phyloP scores from a whole-genome alignment of 2,888 invertebrate genomes.

The Aradus depressus region DNA sequence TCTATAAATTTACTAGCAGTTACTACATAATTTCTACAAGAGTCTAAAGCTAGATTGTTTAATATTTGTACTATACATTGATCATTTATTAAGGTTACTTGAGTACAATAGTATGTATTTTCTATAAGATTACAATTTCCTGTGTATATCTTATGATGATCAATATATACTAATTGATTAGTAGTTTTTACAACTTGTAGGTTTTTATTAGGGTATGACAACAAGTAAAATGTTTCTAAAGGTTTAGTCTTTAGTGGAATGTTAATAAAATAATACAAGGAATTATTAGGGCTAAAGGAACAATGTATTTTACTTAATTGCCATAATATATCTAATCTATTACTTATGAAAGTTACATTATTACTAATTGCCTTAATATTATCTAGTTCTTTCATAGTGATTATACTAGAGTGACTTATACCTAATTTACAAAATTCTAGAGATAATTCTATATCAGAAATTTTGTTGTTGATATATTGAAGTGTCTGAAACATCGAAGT shows the following conservation, averaged over 20 bases:
- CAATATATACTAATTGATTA: too few species aligned
- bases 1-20: too few species aligned
- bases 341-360: slow-evolving; percentile 1
- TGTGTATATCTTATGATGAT: too few species aligned
- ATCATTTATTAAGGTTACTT: too few species aligned
- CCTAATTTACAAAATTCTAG: slow-evolving; percentile 6
- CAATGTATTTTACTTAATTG: not conserved
- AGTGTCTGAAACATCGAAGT: too few species aligned
- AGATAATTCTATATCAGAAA: not conserved
- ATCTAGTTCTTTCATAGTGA: not conserved
- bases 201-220: slow-evolving; percentile 3
- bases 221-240: slow-evolving; percentile 7
- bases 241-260: not conserved
- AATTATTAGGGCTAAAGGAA: not conserved
- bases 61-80: too few species aligned
- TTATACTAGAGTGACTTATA: too few species aligned
- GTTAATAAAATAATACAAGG: slow-evolving; percentile 5
- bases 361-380: not conserved
- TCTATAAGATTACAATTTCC: slow-evolving; percentile 1
- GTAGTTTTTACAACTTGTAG: not conserved
- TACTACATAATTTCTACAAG: too few species aligned
- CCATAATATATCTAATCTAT: slow-evolving; percentile 4
- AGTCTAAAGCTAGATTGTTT: too few species aligned
- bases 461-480: not conserved
- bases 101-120: too few species aligned